Percentiles rank a stretch among this genome's conserved stretches.
Conservation (phyloP, 1,140 invertebrate genomes). For the Teleogryllus occipitalis region DNA sequence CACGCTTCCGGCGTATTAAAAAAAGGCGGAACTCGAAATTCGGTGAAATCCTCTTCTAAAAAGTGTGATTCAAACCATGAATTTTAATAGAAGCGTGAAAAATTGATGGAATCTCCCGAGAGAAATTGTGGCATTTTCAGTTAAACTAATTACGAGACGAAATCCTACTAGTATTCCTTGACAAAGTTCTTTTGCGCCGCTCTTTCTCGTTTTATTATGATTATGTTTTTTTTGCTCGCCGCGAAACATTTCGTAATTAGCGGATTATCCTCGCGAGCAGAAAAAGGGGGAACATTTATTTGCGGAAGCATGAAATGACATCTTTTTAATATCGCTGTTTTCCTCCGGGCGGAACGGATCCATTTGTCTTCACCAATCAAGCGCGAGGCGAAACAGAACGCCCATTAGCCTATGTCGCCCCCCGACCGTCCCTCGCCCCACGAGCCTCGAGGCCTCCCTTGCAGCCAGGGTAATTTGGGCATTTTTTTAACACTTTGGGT, state of each 20-base stretch:
- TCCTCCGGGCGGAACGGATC: neutral
- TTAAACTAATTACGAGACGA: neutral
- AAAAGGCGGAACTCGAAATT: neutral
- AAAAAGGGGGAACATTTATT: neutral
- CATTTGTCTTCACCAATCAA: slow-evolving; percentile 4
- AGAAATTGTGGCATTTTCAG: neutral
- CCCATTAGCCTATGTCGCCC: neutral
- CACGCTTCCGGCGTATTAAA: neutral
- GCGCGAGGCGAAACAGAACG: neutral
- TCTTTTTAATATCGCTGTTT: slow-evolving; percentile 5
- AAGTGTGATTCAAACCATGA: neutral
- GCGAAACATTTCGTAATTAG: neutral
- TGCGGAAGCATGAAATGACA: neutral
- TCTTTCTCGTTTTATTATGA: neutral
- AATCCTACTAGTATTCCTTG: neutral
- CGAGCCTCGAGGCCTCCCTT: neutral
- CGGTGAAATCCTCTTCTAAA: neutral
- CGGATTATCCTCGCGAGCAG: neutral
- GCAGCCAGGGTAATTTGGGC: neutral
- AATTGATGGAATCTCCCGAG: neutral
- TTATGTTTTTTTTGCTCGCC: neutral
- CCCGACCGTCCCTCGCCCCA: neutral
- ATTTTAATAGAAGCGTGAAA: neutral
- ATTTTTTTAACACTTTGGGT: neutral
- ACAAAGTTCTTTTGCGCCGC: neutral